Evolutionary conservation across 1,140 invertebrate species (phyloP).

Genomic region (Kradibia gibbosae): DNA sequence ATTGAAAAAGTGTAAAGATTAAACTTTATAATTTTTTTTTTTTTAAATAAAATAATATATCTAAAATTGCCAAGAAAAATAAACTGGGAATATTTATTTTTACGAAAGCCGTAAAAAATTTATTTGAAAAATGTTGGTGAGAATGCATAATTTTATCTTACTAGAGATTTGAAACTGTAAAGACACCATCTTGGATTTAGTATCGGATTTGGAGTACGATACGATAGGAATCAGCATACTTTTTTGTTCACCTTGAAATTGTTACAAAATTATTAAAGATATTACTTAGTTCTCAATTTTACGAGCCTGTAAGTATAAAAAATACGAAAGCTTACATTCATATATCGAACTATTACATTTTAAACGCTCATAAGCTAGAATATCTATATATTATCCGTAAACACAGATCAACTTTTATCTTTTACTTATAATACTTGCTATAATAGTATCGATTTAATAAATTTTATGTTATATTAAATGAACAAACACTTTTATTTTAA

Average conservation of each 20-base stretch:
- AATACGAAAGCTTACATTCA: neutral
- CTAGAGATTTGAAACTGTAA: conserved; percentile 13
- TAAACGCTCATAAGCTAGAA: neutral
- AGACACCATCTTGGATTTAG: conserved; percentile 46
- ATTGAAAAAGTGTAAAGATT: neutral
- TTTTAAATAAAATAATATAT: neutral
- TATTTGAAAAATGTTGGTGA: conserved; percentile 5
- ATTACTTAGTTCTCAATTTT: conserved; percentile 11
- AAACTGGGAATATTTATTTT: conserved; percentile 15
- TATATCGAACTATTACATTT: neutral
- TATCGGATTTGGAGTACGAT: conserved; percentile 31
- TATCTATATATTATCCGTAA: neutral
- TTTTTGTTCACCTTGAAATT: conserved; percentile 13
- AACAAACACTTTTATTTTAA: neutral
- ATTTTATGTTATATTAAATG: neutral
- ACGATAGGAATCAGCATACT: conserved; percentile 3
- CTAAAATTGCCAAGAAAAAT: neutral
- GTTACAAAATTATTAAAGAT: conserved; percentile 12
- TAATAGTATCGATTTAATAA: neutral
- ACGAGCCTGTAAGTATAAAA: conserved; percentile 25
- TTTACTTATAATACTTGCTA: neutral
- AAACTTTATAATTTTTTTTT: neutral
- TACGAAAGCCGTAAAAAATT: conserved; percentile 15
- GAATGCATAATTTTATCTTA: conserved; percentile 16
- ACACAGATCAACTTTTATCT: neutral